Evolutionary conservation across 2,888 invertebrate genomes (phyloP).

Genomic region (Dascillus cervinus): DNA sequence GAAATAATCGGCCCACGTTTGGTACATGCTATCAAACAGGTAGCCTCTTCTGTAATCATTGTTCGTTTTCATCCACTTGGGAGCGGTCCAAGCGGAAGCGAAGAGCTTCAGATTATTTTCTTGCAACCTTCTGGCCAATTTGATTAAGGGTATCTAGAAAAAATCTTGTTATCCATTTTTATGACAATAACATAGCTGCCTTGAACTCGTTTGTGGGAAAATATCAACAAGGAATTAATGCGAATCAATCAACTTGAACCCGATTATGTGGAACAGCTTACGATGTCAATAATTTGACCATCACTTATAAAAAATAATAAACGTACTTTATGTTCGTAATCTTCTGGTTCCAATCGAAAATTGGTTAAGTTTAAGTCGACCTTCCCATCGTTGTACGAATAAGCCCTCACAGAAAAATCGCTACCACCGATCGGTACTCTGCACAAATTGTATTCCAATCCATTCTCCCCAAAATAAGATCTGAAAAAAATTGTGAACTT

Average conservation of each 20-base stretch:
- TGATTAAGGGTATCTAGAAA: conserved; percentile 32
- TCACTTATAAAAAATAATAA: too few relatives aligned
- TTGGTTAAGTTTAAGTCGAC: conserved; percentile 47
- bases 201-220: too few relatives aligned
- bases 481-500: conserved; percentile 49
- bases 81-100: conserved; percentile 50
- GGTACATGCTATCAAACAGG: conserved; percentile 50
- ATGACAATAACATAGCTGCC: too few relatives aligned
- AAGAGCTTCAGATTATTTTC: conserved; percentile 43
- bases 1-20: conserved; percentile 76
- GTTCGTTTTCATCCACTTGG: conserved; percentile 48
- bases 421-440: conserved; percentile 78
- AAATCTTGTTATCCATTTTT: too few relatives aligned
- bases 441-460: conserved; percentile 69
- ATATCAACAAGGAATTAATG: too few relatives aligned
- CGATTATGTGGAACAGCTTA: too few relatives aligned
- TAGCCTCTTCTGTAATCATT: conserved; percentile 34
- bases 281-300: too few relatives aligned
- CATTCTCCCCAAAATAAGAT: conserved; percentile 58
- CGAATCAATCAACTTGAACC: too few relatives aligned
- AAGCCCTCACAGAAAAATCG: conserved; percentile 75
- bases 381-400: conserved; percentile 69
- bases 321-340: conserved; percentile 61
- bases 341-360: conserved; percentile 61
- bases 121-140: conserved; percentile 23